These are phyloP conservation scores for Desmophyllum pertusum DNA, from an alignment of 92 coral and sea anemone species.

Conservation along the genomic window DNA sequence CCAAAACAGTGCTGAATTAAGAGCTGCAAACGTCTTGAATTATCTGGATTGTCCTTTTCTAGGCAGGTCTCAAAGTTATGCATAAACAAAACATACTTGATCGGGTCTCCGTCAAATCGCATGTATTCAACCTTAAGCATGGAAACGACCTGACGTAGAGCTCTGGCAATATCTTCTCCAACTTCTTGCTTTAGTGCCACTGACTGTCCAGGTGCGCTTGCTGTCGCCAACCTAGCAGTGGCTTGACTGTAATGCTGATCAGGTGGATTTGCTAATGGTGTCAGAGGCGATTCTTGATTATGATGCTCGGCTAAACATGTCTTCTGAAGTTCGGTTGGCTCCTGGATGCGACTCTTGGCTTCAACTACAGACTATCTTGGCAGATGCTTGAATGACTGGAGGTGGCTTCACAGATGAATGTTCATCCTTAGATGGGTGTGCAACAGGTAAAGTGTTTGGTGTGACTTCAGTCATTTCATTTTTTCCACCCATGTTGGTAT, in stretches of 20 bases:
- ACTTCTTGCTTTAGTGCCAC: neutral
- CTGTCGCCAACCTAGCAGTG: too few relatives aligned
- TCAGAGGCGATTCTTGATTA: too few relatives aligned
- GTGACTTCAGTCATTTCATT: too few relatives aligned
- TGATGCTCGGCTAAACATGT: too few relatives aligned
- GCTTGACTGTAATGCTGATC: too few relatives aligned
- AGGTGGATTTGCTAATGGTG: too few relatives aligned
- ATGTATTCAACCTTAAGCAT: constrained; percentile 66
- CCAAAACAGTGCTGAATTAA: constrained; percentile 75
- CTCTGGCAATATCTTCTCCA: constrained; percentile 44
- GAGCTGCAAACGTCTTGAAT: constrained; percentile 42
- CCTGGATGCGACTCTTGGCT: too few relatives aligned
- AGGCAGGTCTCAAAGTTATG: constrained; percentile 46
- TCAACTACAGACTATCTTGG: too few relatives aligned
- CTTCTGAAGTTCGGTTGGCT: too few relatives aligned
- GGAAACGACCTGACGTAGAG: constrained; percentile 50
- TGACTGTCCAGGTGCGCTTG: too few relatives aligned
- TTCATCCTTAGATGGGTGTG: neutral
- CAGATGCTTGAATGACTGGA: neutral
- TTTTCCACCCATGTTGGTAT: too few relatives aligned
- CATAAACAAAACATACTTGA: constrained; percentile 60
- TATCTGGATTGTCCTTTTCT: constrained; percentile 33
- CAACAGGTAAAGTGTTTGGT: too few relatives aligned
- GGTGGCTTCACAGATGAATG: neutral
- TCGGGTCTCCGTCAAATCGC: constrained; percentile 66